phyloP scores from a whole-genome alignment of 1,140 invertebrate genomes.

The Diorhabda sublineata region DNA sequence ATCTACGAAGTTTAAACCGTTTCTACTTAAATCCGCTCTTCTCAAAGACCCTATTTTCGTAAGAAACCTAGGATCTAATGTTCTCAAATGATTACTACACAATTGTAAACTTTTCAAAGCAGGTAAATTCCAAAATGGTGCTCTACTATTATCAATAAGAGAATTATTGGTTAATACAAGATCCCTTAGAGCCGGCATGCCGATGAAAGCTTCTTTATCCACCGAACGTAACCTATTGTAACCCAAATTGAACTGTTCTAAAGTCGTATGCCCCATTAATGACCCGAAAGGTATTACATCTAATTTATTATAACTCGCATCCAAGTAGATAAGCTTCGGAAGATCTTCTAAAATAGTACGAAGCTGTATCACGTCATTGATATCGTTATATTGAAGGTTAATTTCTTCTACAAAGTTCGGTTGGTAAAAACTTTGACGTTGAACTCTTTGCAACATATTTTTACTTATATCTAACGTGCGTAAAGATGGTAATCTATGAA shows the following conservation, averaged over 20 bases:
- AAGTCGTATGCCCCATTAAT: constrained; percentile 68
- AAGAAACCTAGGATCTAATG: constrained; percentile 65
- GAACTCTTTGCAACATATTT: constrained; percentile 71
- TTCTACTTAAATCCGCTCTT: constrained; percentile 74
- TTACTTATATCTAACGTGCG: constrained; percentile 71
- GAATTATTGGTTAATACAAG: constrained; percentile 76
- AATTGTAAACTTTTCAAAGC: constrained; percentile 77
- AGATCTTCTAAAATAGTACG: constrained; percentile 68
- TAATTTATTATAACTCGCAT: constrained; percentile 71
- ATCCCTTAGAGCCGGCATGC: constrained; percentile 77
- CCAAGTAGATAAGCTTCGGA: constrained; percentile 70
- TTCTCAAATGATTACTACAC: constrained; percentile 69
- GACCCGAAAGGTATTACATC: constrained; percentile 70
- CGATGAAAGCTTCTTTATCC: constrained; percentile 69
- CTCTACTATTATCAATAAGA: constrained; percentile 56
- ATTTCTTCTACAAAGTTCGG: constrained; percentile 71
- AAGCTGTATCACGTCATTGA: constrained; percentile 67
- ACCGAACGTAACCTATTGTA: constrained; percentile 71
- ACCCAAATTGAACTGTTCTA: constrained; percentile 77
- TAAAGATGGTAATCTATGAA: constrained; percentile 70
- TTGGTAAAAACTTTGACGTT: constrained; percentile 76
- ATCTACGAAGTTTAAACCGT: constrained; percentile 66
- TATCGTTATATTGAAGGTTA: constrained; percentile 69
- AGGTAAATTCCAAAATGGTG: constrained; percentile 76
- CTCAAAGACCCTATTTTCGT: constrained; percentile 70